These are phyloP conservation scores for Matsumyia berberina DNA, from an alignment of 2,888 invertebrate genomes.

Conservation along the genomic window DNA sequence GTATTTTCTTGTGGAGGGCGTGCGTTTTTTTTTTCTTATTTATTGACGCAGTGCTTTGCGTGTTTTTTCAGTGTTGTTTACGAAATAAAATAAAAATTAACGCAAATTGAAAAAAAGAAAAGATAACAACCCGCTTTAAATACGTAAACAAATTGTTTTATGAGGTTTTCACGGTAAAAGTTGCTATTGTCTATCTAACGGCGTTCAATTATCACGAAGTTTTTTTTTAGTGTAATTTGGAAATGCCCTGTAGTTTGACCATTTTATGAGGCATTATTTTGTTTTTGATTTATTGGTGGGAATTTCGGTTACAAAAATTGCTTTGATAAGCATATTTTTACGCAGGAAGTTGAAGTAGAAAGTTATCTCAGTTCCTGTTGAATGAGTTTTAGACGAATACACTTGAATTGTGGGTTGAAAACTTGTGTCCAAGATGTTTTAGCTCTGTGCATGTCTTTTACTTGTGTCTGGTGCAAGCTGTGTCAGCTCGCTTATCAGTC, in stretches of 20 bases:
- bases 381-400: too few relatives aligned
- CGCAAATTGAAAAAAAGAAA: neutral
- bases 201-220: slow-evolving; percentile 29
- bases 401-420: too few relatives aligned
- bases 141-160: slow-evolving; percentile 46
- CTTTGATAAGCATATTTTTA: neutral
- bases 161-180: neutral
- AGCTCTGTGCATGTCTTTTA: too few relatives aligned
- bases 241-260: neutral
- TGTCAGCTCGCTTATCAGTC: too few relatives aligned
- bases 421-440: too few relatives aligned
- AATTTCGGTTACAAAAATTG: neutral
- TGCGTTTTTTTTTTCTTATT: slow-evolving; percentile 14
- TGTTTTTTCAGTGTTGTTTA: slow-evolving; percentile 30
- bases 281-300: neutral
- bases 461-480: too few relatives aligned
- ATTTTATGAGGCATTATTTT: slow-evolving; percentile 11
- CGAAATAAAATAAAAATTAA: slow-evolving; percentile 4
- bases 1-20: slow-evolving; percentile 15
- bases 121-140: slow-evolving; percentile 10
- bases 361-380: too few relatives aligned
- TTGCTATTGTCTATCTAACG: slow-evolving; percentile 5
- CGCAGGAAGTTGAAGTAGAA: neutral
- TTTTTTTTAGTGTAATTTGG: slow-evolving; percentile 8
- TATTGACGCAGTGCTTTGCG: slow-evolving; percentile 1